phyloP scores from a whole-genome alignment of 2,113 vertebrate genomes.

The Pitta sordida region DNA sequence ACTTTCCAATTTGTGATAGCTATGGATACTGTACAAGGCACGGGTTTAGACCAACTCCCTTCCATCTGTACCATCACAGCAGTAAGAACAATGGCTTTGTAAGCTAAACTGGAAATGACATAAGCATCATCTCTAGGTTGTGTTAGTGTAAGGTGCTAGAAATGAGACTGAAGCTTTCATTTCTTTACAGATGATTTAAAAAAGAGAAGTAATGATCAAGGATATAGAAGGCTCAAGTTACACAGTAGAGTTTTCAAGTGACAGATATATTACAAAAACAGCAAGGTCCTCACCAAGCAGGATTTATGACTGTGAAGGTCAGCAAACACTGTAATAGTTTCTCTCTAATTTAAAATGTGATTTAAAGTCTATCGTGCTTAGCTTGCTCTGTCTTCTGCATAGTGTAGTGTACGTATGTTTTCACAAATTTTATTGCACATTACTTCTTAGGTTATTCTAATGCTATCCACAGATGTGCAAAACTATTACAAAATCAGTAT shows the following conservation, averaged over 20 bases:
- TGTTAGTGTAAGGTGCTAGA: not conserved
- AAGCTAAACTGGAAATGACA: not conserved
- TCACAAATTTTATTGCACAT: not conserved
- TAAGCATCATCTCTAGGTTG: not conserved
- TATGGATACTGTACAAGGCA: fast-evolving
- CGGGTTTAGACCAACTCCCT: not conserved
- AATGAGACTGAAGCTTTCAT: not conserved
- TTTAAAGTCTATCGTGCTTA: too few relatives aligned
- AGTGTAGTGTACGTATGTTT: not conserved
- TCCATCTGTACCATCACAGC: not conserved
- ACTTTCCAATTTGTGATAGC: not conserved
- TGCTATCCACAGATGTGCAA: not conserved
- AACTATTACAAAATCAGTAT: not conserved
- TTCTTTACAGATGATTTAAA: not conserved
- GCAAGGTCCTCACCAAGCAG: not conserved
- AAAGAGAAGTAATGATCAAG: not conserved
- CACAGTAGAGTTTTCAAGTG: not conserved
- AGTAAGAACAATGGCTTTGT: not conserved
- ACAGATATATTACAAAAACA: not conserved
- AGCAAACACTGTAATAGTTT: not conserved
- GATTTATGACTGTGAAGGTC: constrained; percentile 1
- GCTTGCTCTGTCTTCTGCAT: not conserved
- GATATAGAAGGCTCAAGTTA: not conserved
- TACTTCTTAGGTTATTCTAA: not conserved
- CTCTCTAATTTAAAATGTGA: not conserved